Conservation (phyloP, 2,888 invertebrate genomes). For the Drosophila limbata region DNA sequence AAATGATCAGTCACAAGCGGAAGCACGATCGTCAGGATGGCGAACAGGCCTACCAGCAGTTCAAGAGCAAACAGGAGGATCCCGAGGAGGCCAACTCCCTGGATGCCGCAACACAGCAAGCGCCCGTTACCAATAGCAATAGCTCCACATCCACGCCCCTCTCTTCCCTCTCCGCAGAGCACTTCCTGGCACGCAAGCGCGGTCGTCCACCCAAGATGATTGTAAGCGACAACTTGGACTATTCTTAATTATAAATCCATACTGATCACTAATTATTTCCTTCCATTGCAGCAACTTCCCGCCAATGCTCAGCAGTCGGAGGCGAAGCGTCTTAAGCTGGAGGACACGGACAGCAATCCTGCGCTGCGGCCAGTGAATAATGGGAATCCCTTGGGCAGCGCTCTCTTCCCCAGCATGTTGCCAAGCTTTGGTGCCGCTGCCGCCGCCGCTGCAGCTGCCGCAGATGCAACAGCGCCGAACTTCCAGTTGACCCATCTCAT, state of each 20-base stretch:
- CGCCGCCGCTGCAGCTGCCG: slow-evolving; percentile 59
- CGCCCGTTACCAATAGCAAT: slow-evolving; percentile 23
- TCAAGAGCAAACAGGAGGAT: slow-evolving; percentile 81
- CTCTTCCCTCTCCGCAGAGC: slow-evolving; percentile 83
- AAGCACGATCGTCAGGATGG: slow-evolving; percentile 98
- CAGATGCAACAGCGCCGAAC: slow-evolving; percentile 76
- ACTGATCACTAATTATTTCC: not conserved
- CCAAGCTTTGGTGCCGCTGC: slow-evolving; percentile 64
- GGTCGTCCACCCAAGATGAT: slow-evolving; percentile 84
- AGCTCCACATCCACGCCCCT: slow-evolving; percentile 80
- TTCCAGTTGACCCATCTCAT: slow-evolving; percentile 83
- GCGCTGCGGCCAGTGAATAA: not conserved
- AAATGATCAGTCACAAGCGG: slow-evolving; percentile 98
- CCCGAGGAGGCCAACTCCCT: slow-evolving; percentile 52
- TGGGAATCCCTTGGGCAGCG: slow-evolving; percentile 25
- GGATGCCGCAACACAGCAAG: slow-evolving; percentile 60
- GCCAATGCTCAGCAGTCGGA: slow-evolving; percentile 63
- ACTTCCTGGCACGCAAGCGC: slow-evolving; percentile 83
- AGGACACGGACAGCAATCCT: slow-evolving; percentile 51
- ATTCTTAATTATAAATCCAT: too few species aligned
- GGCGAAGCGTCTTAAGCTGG: slow-evolving; percentile 78
- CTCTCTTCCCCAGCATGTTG: slow-evolving; percentile 71
- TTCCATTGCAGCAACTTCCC: slow-evolving; percentile 73
- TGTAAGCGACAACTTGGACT: slow-evolving; percentile 65
- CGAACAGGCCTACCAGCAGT: slow-evolving; percentile 87